phyloP scores from a whole-genome alignment of 53 echinoderm and acorn worm species.

The Echinometra lucunter region DNA sequence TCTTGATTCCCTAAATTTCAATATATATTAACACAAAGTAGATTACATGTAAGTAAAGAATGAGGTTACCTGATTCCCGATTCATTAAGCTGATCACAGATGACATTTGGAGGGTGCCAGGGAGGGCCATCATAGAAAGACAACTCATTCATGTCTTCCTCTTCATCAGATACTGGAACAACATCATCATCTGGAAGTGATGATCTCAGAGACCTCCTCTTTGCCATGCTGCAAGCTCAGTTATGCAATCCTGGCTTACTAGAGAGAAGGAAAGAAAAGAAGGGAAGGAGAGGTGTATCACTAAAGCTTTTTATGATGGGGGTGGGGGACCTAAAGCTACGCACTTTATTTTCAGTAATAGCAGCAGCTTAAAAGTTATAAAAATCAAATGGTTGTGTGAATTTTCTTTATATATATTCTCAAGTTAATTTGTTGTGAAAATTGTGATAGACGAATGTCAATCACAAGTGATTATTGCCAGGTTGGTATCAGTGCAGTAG shows the following conservation, averaged over 20 bases:
- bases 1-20: too few species aligned
- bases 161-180: background rate
- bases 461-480: too few species aligned
- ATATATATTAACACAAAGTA: background rate
- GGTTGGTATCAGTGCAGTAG: too few species aligned
- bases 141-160: constrained; percentile 57
- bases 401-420: too few species aligned
- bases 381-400: too few species aligned
- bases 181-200: background rate
- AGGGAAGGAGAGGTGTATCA: too few species aligned
- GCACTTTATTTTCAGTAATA: too few species aligned
- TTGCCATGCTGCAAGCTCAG: background rate
- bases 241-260: background rate
- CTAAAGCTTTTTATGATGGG: too few species aligned
- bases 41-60: background rate
- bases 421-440: too few species aligned
- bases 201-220: constrained; percentile 16
- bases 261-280: background rate
- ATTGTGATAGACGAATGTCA: too few species aligned
- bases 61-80: constrained; percentile 22
- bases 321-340: too few species aligned
- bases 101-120: constrained; percentile 59
- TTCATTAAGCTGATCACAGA: constrained; percentile 58
- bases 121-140: constrained; percentile 69
- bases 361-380: too few species aligned